Base-by-base conservation (phyloP, 2,113 vertebrate genomes). In the Shinisaurus crocodilurus region DNA sequence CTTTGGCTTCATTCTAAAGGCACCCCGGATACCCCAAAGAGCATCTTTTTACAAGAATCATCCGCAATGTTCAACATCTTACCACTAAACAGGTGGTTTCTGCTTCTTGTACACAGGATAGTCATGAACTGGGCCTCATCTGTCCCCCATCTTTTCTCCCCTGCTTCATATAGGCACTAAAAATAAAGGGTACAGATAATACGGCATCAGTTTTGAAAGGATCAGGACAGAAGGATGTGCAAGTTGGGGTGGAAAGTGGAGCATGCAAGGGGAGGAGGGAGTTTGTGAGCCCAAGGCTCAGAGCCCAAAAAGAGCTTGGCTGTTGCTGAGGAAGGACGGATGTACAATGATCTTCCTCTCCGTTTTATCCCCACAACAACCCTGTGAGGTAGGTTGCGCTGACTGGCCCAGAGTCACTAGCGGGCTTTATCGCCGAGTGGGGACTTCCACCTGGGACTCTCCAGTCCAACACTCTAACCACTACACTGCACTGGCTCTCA, bases 71-170 rank as follows among this genome's bases (percentile, higher is more conserved):
- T 10, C 88, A 90, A 77, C 8, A 9, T 27, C 91, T 89, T 98
- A 99, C 99, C 98, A 97, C 95, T 97, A 2, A 98, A 92, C 37
- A 99, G 97, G 93, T 99, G 99, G 27, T 93, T 96, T 89, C 90
- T 96, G 97, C 98, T 99, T 95, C 99, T 97, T 90, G 98, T 98
- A 77, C 99, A 99, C 82, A 99, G 98, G 91, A 99, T 95, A 0
- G 97, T 97, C 72, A 99, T 96, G 93, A 99, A 99, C 92, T 99
- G 98, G 13, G 96, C 98, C 92, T 99, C 99, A 25, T 99, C 98
- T 0, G 99, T 99, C 54, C 99, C 99, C 99, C 98, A 99, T 48
- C 91, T 98, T 81, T 99, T 98, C 95, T 99, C 99, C 1, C 99
- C 99, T n/a, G 99, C 99, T 95, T 98, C 98, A 81, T 97, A 99